Base-by-base conservation (phyloP, 2,797 vertebrate genomes). In the Pyrocephalus nanus region DNA sequence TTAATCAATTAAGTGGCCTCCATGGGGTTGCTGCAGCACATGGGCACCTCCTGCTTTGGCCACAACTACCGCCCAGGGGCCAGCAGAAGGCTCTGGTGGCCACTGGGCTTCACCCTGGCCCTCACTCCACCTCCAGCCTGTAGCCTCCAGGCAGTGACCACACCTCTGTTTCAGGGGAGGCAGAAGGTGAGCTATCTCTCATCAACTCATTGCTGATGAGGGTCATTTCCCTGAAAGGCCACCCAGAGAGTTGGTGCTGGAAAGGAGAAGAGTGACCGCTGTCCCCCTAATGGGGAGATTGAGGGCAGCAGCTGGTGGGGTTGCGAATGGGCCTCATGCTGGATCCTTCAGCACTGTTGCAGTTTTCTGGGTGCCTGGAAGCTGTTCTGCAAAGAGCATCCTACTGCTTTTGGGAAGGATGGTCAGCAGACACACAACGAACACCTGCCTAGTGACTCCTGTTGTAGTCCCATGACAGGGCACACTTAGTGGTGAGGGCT, bases 351-450 rank as follows among this genome's bases (percentile, higher is more conserved):
- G 64, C 1, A 13, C 36, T 64, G 20, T 9, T 58, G 69, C 2
- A 3, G 25, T 69, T 70, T 88, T 69, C 42, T 12, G 7, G 6
- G 21, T 60, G 20, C 17, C 43, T 67, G 67, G n/a, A 91, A 62
- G 51, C 45, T 7, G 8, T 14, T 82, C 72, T 71, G 69, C 50
- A 67, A 58, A 50, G 15, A 40, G 5, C 48, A 75, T 15, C 13
- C 40, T 66, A 36, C 29, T 0, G 0, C 64, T 48, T 62, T 71
- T 1, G 8, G 38, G 32, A 19, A 47, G 15, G 32, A 21, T 27
- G 32, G 23, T 45, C 34, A 25, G 34, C 8, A 58, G 62, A 14
- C 0, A 1, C 0, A 0, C 10, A 19, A 12, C 21, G 60, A 42
- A 25, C 32, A 54, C 34, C 53, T 9, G 3, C 10, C 34, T 19